These are phyloP conservation scores for Doris montereyensis DNA, from an alignment of 2,888 invertebrate genomes.

Conservation along the genomic window DNA sequence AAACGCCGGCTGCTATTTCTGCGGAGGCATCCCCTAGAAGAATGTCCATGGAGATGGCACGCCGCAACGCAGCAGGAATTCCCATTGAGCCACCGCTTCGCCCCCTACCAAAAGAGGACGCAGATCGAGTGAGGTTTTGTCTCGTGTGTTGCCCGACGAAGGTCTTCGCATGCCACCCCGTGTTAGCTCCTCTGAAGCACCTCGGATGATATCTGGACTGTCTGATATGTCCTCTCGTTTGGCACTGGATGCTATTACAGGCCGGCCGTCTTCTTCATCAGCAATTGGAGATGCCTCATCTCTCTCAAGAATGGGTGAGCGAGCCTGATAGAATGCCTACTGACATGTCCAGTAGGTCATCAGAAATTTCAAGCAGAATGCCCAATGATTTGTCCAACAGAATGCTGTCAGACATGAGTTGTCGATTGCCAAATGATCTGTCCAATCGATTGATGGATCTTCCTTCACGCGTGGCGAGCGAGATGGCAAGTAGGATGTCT, in stretches of 20 bases:
- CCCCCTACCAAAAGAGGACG: slow-evolving; percentile 7
- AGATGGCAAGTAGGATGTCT: slow-evolving; percentile 14
- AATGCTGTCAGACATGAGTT: slow-evolving; percentile 3
- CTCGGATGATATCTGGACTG: background rate
- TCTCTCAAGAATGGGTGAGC: background rate
- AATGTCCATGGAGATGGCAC: slow-evolving; percentile 42
- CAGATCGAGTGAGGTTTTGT: slow-evolving; percentile 17
- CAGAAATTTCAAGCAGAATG: slow-evolving; percentile 24
- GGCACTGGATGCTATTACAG: slow-evolving; percentile 12
- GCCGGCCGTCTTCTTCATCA: background rate
- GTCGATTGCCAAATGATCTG: background rate
- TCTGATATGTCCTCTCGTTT: background rate
- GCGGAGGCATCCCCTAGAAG: slow-evolving; percentile 38
- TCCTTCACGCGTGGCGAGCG: too few relatives aligned
- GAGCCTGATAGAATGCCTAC: slow-evolving; percentile 21
- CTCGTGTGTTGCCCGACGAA: slow-evolving; percentile 18
- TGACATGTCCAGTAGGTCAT: slow-evolving; percentile 18
- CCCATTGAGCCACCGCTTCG: slow-evolving; percentile 15
- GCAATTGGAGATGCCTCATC: too few relatives aligned
- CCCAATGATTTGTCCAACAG: slow-evolving; percentile 12
- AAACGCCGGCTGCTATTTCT: slow-evolving; percentile 36
- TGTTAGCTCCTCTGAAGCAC: slow-evolving; percentile 8
- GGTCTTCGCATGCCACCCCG: background rate
- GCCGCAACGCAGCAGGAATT: slow-evolving; percentile 24
- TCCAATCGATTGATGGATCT: background rate